These are phyloP conservation scores for Engraulis encrasicolus DNA, from an alignment of 2,113 vertebrate species.

Conservation along the genomic window DNA sequence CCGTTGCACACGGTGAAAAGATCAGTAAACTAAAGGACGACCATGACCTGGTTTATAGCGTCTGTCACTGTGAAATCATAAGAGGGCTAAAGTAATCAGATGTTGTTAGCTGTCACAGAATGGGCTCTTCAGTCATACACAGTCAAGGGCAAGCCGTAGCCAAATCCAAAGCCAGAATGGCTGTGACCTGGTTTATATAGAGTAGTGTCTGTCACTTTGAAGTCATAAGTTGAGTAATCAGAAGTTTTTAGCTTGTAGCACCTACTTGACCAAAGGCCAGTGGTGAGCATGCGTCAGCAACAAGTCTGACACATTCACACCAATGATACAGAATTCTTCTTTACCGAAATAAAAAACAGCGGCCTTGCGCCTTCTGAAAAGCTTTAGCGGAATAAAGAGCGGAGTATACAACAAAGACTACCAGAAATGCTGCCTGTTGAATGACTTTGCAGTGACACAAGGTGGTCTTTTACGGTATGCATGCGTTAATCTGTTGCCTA, in stretches of 20 bases:
- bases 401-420: background rate
- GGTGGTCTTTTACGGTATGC: background rate
- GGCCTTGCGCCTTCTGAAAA: background rate
- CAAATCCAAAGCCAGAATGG: too few species aligned
- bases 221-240: background rate
- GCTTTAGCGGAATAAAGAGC: background rate
- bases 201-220: background rate
- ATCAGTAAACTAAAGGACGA: background rate
- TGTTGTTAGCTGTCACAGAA: too few species aligned
- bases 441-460: background rate
- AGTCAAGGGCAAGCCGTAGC: too few species aligned
- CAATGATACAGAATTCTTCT: background rate
- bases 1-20: background rate
- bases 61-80: background rate
- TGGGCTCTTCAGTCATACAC: too few species aligned
- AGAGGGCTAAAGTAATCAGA: background rate
- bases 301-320: background rate
- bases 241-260: too few species aligned
- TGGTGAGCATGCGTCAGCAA: background rate
- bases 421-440: background rate
- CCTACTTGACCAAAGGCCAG: background rate
- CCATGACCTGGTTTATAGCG: background rate
- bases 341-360: background rate
- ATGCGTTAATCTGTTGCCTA: background rate
- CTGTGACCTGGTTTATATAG: background rate